Conservation (phyloP, 2,113 vertebrate species). For the Climacteris rufus region DNA sequence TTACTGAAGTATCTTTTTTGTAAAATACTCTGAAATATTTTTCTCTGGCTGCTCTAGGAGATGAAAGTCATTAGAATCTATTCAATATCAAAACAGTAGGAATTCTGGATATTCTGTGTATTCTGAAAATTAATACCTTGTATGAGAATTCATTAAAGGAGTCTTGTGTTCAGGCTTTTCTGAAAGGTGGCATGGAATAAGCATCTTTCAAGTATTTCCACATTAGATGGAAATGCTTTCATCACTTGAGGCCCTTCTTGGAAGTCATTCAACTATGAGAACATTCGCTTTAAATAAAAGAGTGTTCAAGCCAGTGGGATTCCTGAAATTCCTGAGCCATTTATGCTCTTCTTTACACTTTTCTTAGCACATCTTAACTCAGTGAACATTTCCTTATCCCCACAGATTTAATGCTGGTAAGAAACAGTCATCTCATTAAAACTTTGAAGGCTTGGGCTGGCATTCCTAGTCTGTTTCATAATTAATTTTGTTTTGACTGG, state of each 20-base stretch:
- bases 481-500: background rate
- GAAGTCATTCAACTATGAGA: constrained; percentile 42
- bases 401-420: background rate
- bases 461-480: background rate
- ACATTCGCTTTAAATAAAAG: constrained; percentile 39
- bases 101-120: background rate
- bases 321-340: constrained; percentile 33
- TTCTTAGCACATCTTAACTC: constrained; percentile 4
- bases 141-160: background rate
- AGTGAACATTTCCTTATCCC: background rate
- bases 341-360: constrained; percentile 29
- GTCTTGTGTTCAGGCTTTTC: background rate
- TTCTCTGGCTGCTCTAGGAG: background rate
- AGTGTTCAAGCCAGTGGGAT: constrained; percentile 18
- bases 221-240: constrained; percentile 18
- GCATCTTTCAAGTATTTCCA: constrained; percentile 12
- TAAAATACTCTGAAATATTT: background rate
- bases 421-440: constrained; percentile 11
- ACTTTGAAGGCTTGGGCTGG: background rate
- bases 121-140: background rate
- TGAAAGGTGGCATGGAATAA: constrained; percentile 19
- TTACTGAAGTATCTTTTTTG: background rate
- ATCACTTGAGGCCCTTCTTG: constrained; percentile 30
- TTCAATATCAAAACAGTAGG: background rate
- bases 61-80: background rate